Evolutionary conservation across 2,113 vertebrate genomes (phyloP).

Genomic region (Meleagris gallopavo): DNA sequence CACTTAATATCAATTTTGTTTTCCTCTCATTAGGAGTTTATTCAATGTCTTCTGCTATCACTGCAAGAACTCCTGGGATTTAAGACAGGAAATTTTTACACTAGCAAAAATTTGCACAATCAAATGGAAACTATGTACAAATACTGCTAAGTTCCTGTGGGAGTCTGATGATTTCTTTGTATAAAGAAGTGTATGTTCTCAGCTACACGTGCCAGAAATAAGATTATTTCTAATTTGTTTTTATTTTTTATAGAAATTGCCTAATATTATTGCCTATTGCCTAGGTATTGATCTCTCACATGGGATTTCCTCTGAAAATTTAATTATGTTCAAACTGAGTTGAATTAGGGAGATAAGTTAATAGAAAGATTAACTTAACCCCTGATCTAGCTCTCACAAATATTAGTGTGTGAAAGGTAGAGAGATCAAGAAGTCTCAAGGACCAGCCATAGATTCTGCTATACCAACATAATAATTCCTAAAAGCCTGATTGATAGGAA

Average conservation of each 20-base stretch:
- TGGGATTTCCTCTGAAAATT: neutral
- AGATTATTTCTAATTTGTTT: neutral
- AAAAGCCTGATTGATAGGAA: neutral
- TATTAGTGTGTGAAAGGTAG: neutral
- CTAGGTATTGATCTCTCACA: neutral
- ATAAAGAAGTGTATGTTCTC: neutral
- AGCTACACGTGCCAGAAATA: neutral
- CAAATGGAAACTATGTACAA: neutral
- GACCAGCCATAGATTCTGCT: neutral
- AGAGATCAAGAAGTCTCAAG: neutral
- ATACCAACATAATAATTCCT: neutral
- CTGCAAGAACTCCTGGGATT: neutral
- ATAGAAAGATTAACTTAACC: neutral
- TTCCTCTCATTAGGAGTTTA: conserved; percentile 31
- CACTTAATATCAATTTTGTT: neutral
- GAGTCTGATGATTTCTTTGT: neutral
- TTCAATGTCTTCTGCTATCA: neutral
- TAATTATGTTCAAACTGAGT: neutral
- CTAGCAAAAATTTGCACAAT: neutral
- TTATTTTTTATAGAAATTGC: neutral
- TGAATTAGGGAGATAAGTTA: neutral
- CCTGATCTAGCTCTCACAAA: neutral
- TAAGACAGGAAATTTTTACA: neutral
- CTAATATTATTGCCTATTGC: neutral
- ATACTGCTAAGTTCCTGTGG: neutral